Evolutionary conservation across 2,113 vertebrate genomes (phyloP).

Genomic region (Scytalopus superciliaris): DNA sequence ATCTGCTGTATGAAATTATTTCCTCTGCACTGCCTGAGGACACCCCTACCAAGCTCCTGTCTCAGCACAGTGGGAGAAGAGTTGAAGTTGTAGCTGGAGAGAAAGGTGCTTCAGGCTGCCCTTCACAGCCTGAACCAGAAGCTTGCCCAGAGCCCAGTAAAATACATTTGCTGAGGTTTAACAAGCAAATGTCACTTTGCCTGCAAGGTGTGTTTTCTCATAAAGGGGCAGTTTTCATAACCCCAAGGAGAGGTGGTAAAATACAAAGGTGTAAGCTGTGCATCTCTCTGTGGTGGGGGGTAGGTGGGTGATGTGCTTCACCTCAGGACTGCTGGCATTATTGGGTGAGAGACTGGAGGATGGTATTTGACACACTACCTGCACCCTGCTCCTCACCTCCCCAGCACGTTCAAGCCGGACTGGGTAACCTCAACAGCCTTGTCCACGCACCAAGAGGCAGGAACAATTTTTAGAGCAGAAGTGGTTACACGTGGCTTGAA

Average conservation of each 20-base stretch:
- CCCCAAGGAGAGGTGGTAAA: not conserved
- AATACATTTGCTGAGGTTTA: not conserved
- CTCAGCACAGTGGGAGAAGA: not conserved
- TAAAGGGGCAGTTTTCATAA: not conserved
- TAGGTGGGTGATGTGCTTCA: not conserved
- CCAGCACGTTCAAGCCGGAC: not conserved
- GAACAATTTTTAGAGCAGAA: slow-evolving; percentile 76
- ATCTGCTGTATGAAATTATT: not conserved
- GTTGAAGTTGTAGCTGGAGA: not conserved
- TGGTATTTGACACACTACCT: not conserved
- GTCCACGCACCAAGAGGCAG: slow-evolving; percentile 53
- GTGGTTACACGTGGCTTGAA: slow-evolving; percentile 75
- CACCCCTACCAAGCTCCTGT: not conserved
- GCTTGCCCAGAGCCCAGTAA: not conserved
- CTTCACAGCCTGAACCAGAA: not conserved
- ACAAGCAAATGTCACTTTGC: not conserved
- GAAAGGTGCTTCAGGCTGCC: not conserved
- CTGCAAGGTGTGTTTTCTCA: not conserved
- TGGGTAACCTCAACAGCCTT: slow-evolving; percentile 3
- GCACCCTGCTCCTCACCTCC: not conserved
- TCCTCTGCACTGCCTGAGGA: not conserved
- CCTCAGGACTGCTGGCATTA: not conserved
- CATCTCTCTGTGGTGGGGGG: not conserved
- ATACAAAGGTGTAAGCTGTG: not conserved
- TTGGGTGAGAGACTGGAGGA: not conserved